phyloP scores from a whole-genome alignment of 2,113 vertebrate species.

The Catharus minimus region DNA sequence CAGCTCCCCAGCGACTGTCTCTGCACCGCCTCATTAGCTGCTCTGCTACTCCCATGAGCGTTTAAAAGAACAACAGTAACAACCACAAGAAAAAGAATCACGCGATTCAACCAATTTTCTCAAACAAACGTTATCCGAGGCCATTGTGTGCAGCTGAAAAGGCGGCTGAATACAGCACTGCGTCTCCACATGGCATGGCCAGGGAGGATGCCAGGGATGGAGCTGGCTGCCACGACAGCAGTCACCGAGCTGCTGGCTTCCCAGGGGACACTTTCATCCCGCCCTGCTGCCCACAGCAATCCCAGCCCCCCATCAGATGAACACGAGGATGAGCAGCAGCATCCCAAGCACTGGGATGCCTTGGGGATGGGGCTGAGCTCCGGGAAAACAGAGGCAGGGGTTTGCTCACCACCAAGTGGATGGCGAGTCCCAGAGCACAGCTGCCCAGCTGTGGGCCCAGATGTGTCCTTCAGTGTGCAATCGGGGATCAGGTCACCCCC shows the following conservation, averaged over 20 bases:
- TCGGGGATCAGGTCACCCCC: neutral
- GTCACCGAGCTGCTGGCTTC: neutral
- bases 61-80: neutral
- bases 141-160: neutral
- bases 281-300: neutral
- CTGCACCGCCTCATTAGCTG: neutral
- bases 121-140: neutral
- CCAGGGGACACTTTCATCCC: neutral
- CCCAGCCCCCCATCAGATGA: neutral
- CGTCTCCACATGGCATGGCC: neutral
- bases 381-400: neutral
- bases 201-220: neutral
- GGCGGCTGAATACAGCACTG: neutral
- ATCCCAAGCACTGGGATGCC: neutral
- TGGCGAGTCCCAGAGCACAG: neutral
- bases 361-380: neutral
- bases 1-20: neutral
- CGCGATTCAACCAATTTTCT: neutral
- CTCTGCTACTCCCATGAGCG: conserved; percentile 12
- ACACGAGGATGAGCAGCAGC: neutral
- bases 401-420: neutral
- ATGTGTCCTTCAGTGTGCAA: neutral
- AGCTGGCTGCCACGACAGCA: neutral
- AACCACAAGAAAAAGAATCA: neutral
- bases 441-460: neutral